These are phyloP conservation scores for Paragorgia papillata DNA, from an alignment of 92 coral and sea anemone species.

Conservation along the genomic window DNA sequence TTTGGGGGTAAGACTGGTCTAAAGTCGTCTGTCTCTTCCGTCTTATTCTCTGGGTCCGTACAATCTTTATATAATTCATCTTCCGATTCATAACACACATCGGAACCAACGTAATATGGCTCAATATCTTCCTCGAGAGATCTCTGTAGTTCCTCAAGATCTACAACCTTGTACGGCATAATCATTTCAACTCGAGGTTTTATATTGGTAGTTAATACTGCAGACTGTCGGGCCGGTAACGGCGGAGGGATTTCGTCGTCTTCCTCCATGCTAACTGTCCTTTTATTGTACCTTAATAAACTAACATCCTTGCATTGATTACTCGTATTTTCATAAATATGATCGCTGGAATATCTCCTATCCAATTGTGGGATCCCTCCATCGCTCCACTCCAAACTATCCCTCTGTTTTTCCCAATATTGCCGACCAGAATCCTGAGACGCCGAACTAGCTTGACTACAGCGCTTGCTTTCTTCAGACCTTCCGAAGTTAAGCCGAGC, in stretches of 20 bases:
- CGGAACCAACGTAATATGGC: constrained; percentile 6
- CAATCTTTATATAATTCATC: too few species aligned
- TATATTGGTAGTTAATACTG: neutral
- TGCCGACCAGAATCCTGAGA: constrained; percentile 32
- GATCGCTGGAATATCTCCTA: constrained; percentile 7
- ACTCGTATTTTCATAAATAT: neutral
- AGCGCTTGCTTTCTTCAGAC: constrained; percentile 21
- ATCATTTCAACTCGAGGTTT: constrained; percentile 22
- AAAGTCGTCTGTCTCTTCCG: constrained; percentile 1
- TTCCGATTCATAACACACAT: neutral
- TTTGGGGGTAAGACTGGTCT: constrained; percentile 32
- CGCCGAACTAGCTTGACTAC: constrained; percentile 34
- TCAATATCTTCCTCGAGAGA: constrained; percentile 31
- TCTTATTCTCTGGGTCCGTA: neutral
- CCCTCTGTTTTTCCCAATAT: constrained; percentile 9
- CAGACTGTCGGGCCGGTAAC: constrained; percentile 4
- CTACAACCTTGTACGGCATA: constrained; percentile 35
- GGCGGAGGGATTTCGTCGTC: constrained; percentile 24
- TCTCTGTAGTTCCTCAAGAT: constrained; percentile 23
- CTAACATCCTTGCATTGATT: neutral
- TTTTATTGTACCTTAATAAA: too few species aligned
- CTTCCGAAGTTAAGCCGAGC: constrained; percentile 43
- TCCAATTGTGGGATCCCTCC: neutral
- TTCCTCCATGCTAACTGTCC: neutral
- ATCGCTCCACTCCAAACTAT: constrained; percentile 28